These are phyloP conservation scores for Megaceryle torquata DNA, from an alignment of 2,113 vertebrate genomes.

Conservation along the genomic window DNA sequence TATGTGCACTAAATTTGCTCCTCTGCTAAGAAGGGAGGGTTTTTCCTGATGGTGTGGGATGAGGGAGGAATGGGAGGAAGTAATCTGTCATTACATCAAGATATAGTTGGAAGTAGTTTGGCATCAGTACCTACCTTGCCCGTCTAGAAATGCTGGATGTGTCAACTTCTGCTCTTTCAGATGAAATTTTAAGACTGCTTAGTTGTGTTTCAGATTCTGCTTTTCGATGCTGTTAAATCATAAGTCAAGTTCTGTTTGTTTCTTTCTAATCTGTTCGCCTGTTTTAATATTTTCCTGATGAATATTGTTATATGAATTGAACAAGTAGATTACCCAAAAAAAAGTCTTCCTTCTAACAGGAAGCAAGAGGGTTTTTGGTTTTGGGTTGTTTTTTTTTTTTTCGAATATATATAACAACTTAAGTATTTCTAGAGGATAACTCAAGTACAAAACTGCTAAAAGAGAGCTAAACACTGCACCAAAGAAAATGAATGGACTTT, in stretches of 20 bases:
- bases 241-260: not conserved
- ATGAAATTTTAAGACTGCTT: not conserved
- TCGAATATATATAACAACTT: not conserved
- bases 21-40: not conserved
- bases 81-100: not conserved
- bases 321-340: not conserved
- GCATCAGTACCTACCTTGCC: not conserved
- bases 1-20: constrained; percentile 25
- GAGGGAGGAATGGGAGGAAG: not conserved
- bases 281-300: not conserved
- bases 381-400: too few relatives aligned
- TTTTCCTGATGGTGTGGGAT: not conserved
- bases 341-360: not conserved
- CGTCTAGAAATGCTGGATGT: not conserved
- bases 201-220: not conserved
- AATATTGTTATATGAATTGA: not conserved
- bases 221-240: not conserved
- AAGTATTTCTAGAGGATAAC: not conserved
- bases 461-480: not conserved
- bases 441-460: not conserved
- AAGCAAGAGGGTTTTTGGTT: not conserved
- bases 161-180: not conserved
- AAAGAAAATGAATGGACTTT: not conserved
- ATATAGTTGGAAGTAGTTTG: not conserved
- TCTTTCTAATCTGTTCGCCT: not conserved